Evolutionary conservation across 2,797 vertebrate genomes (phyloP), one percentile per base, ranked within the genome.

Genomic region (Chelon labrosus): DNA sequence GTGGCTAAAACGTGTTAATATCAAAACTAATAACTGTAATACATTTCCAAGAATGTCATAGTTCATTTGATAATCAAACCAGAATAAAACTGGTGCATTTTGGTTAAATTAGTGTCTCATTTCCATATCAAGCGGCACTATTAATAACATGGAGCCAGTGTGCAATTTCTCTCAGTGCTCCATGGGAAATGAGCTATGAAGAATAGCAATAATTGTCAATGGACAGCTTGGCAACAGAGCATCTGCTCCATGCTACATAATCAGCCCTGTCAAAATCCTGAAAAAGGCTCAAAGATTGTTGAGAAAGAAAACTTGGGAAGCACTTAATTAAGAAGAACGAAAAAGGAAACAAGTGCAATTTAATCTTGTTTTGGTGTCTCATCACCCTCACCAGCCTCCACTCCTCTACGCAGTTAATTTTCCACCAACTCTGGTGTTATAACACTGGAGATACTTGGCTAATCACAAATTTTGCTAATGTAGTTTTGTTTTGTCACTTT

Each of bases 201-300:
- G 89, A 95, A 95, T 92, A 93, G 93, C 92, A 94, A 94, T 94
- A 95, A 97, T 95, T 96, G 96, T 95, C 94, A 95, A 92, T 91
- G 96, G 96, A 96, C 95, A 96, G 95, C 94, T 95, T 93, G 90
- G 95, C 94, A 94, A 92, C 94, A 91, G 93, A 96, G 94, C 96
- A 95, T 96, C 95, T 97, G 96, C 93, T 96, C 96, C 93, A 93
- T 92, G 94, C 94, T 93, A 90, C 93, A 91, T 96, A 95, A 96
- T 95, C 96, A 96, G 92, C 90, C 72, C 83, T 90, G 90, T 90
- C 90, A 86, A 82, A 82, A 84, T 85, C 74, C 67, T 81, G 79
- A 80, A 88, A 35, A 83, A 84, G 84, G 62, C 85, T 88, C 79
- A 70, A 72, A 85, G 76, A 87, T 78, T 77, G 83, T 75, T 78